phyloP scores from a whole-genome alignment of 2,113 vertebrate species.

The Dromaius novaehollandiae region DNA sequence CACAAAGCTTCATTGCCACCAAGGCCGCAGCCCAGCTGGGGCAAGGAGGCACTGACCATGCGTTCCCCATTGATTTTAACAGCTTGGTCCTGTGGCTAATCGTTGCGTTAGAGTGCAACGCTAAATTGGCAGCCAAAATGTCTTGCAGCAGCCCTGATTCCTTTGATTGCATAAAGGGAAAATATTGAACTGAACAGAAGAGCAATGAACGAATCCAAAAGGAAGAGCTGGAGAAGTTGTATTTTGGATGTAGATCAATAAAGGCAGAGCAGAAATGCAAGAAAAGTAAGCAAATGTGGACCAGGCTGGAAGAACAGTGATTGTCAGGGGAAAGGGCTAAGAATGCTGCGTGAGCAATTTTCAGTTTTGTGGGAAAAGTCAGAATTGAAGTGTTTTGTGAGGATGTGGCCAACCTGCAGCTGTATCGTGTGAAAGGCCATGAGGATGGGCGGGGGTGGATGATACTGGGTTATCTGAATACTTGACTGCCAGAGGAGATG shows the following conservation, averaged over 20 bases:
- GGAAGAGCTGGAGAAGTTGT: background rate
- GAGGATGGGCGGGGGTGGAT: background rate
- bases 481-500: background rate
- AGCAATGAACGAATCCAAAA: background rate
- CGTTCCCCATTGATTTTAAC: background rate
- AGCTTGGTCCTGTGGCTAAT: background rate
- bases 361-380: background rate
- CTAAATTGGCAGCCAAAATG: background rate
- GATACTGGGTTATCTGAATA: background rate
- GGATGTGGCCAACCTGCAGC: background rate
- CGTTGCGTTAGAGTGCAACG: background rate
- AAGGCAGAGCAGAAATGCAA: background rate
- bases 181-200: background rate
- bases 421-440: background rate
- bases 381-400: background rate
- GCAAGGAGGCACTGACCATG: background rate
- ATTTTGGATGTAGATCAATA: background rate
- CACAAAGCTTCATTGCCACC: background rate
- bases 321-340: background rate
- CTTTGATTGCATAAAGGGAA: background rate
- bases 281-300: background rate
- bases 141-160: background rate
- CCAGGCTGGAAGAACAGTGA: background rate
- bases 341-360: background rate
- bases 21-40: background rate